Conservation (phyloP, 2,888 invertebrate genomes). For the Hemicrepidius hirtus region DNA sequence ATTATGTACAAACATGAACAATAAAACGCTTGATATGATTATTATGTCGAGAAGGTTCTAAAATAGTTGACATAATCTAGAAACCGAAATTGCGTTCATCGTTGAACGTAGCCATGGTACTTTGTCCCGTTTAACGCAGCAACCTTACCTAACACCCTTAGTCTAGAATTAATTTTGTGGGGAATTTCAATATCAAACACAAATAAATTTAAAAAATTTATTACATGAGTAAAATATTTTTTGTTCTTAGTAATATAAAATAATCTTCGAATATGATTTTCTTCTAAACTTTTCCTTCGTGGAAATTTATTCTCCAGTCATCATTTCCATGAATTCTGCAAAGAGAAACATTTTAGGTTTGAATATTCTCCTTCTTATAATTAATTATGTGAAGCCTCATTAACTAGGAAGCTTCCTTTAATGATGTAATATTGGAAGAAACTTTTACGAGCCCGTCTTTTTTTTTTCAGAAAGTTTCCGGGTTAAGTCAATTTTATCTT, state of each 20-base stretch:
- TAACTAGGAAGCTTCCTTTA: not conserved
- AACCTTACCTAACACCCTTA: too few relatives aligned
- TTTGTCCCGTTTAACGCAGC: too few relatives aligned
- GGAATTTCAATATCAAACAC: too few relatives aligned
- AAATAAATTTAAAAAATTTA: not conserved
- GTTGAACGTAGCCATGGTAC: too few relatives aligned
- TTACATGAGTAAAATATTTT: not conserved
- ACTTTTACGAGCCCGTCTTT: conserved; percentile 16
- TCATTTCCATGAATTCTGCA: conserved; percentile 88
- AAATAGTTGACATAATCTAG: too few relatives aligned
- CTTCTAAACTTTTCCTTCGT: not conserved
- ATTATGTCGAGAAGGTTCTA: not conserved
- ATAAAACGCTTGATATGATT: not conserved
- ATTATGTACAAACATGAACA: not conserved
- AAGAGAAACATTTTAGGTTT: conserved; percentile 62
- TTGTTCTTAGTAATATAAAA: not conserved
- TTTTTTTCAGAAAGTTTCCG: conserved; percentile 21
- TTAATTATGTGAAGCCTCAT: conserved; percentile 25
- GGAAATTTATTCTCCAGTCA: conserved; percentile 81
- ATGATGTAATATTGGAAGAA: conserved; percentile 5
- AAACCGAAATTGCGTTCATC: too few relatives aligned
- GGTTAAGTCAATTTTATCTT: conserved; percentile 10
- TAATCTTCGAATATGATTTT: not conserved
- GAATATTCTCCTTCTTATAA: conserved; percentile 1
- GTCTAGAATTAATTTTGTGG: too few relatives aligned